These are phyloP conservation scores for Sinonovacula constricta DNA, from an alignment of 1,140 invertebrate species.

Conservation along the genomic window DNA sequence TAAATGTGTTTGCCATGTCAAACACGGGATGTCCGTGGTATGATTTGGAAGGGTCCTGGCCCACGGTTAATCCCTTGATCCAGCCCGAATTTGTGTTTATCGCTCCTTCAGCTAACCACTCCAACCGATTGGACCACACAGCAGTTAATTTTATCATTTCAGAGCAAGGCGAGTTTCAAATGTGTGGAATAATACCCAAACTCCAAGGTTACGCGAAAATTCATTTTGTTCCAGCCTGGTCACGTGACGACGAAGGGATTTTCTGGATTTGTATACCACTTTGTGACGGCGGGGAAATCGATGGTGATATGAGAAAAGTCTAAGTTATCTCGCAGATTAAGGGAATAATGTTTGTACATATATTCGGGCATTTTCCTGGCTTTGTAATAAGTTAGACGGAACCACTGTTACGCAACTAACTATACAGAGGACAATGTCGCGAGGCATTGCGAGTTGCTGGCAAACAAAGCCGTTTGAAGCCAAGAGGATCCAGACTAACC, in stretches of 20 bases:
- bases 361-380: constrained; percentile 47
- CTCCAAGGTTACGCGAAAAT: background rate
- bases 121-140: background rate
- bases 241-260: constrained; percentile 39
- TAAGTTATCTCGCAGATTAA: constrained; percentile 36
- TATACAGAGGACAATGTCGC: constrained; percentile 9
- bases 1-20: background rate
- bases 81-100: background rate
- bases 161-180: background rate
- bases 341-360: constrained; percentile 49
- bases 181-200: background rate
- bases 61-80: background rate
- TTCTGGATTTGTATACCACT: constrained; percentile 45
- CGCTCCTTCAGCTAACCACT: background rate
- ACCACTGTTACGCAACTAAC: constrained; percentile 40
- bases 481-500: no score
- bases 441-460: no score
- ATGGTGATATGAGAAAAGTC: constrained; percentile 32
- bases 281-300: constrained; percentile 37
- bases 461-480: no score
- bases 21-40: background rate
- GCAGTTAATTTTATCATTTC: background rate
- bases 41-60: background rate
- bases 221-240: constrained; percentile 16
- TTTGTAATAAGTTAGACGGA: constrained; percentile 37